Evolutionary conservation across 2,888 invertebrate species (phyloP).

Genomic region (Seira ritae): DNA sequence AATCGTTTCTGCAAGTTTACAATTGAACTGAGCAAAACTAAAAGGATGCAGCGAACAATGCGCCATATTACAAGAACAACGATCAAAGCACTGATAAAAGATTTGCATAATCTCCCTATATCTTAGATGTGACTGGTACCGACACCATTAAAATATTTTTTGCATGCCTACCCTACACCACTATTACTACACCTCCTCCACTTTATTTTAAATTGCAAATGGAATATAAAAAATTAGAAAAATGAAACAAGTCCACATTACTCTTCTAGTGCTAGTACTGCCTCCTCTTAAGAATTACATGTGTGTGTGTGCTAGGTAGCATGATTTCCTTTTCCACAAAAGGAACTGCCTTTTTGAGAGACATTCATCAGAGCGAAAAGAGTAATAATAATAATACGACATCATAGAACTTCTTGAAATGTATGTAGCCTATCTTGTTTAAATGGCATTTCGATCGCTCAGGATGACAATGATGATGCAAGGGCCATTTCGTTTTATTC

Average conservation of each 20-base stretch:
- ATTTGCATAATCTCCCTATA: conserved; percentile 29
- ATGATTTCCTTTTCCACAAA: conserved; percentile 59
- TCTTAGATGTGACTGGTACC: background rate
- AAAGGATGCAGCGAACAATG: background rate
- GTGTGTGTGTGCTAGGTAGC: background rate
- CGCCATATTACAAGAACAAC: background rate
- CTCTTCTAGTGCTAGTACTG: background rate
- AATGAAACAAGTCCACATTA: background rate
- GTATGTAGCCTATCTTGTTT: background rate
- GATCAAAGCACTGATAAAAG: conserved; percentile 4
- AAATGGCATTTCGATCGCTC: background rate
- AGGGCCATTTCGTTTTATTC: background rate
- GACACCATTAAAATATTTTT: background rate
- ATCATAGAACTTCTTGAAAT: background rate
- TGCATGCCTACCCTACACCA: background rate
- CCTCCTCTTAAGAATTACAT: too few relatives aligned
- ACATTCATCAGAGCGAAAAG: conserved; percentile 47
- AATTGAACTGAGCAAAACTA: background rate
- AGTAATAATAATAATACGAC: background rate
- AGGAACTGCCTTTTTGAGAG: conserved; percentile 53
- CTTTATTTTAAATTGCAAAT: too few relatives aligned
- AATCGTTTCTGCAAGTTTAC: too few relatives aligned
- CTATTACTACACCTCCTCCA: too few relatives aligned
- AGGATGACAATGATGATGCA: background rate
- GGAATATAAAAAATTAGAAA: background rate